Evolutionary conservation across 2,797 vertebrate genomes (phyloP).

Genomic region (Lithobates pipiens): DNA sequence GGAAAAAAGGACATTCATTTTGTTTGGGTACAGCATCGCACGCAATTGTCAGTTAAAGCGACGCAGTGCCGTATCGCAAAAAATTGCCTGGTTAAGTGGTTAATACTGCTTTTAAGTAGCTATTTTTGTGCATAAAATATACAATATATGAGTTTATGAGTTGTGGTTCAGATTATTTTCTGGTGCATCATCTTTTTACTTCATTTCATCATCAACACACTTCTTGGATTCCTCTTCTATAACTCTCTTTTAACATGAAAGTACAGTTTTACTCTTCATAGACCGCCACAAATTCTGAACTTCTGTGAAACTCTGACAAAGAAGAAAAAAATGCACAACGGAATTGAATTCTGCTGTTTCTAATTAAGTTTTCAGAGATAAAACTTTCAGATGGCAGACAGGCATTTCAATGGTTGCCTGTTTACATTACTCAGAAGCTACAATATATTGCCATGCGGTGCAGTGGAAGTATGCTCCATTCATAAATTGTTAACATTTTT

Average conservation of each 20-base stretch:
- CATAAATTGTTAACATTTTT: conserved; percentile 19
- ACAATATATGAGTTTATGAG: no score
- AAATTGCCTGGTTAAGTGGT: no score
- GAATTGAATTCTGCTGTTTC: conserved; percentile 4
- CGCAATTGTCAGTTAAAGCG: no score
- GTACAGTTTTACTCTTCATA: background rate
- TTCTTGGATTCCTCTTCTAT: background rate
- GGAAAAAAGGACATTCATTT: no score
- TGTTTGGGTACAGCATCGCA: no score
- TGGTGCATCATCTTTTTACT: background rate
- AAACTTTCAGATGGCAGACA: conserved; percentile 11
- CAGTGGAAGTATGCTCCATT: conserved; percentile 14
- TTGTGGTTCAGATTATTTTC: background rate
- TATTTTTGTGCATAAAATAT: no score
- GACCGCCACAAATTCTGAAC: background rate
- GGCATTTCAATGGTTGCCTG: background rate
- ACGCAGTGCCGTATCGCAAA: no score
- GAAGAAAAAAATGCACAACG: background rate
- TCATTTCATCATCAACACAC: background rate
- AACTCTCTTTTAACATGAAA: background rate
- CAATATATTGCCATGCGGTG: conserved; percentile 6
- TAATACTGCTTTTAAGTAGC: no score
- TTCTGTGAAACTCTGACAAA: background rate
- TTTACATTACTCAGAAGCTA: background rate
- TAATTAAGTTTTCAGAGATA: conserved; percentile 5